phyloP scores from a whole-genome alignment of 2,113 vertebrate species.

The Sturnira hondurensis region DNA sequence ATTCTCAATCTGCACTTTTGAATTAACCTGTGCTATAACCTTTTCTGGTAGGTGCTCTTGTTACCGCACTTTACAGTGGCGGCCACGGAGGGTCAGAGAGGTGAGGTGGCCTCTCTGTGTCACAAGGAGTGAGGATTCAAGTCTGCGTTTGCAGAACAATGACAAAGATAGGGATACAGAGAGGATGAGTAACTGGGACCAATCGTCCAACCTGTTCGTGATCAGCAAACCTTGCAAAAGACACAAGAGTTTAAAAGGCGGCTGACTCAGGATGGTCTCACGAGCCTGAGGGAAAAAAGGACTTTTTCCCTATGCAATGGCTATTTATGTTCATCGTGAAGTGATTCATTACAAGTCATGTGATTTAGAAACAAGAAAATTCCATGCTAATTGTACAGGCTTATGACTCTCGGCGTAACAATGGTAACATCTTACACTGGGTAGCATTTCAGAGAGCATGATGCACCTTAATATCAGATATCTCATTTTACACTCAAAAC shows the following conservation, averaged over 20 bases:
- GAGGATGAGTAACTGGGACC: neutral
- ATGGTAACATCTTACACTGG: neutral
- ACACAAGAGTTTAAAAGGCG: neutral
- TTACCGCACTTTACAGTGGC: neutral
- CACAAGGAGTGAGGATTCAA: neutral
- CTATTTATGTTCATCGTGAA: constrained; percentile 51
- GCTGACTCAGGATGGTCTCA: constrained; percentile 12
- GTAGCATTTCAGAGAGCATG: neutral
- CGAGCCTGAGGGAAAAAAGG: neutral
- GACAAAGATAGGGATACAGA: neutral
- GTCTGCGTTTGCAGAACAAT: neutral
- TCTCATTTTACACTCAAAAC: neutral
- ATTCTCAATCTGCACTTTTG: neutral
- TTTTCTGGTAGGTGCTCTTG: neutral
- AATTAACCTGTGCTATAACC: neutral
- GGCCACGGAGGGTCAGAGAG: neutral
- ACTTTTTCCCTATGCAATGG: neutral
- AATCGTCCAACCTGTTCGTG: neutral
- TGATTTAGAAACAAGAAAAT: constrained; percentile 55
- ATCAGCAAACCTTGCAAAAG: neutral
- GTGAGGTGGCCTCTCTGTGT: neutral
- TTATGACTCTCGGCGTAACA: neutral
- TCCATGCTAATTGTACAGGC: constrained; percentile 14
- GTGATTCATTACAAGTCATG: constrained; percentile 52
- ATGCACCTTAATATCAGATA: neutral